Base-by-base conservation (phyloP, 1,140 invertebrate genomes). In the Drosophila lini region DNA sequence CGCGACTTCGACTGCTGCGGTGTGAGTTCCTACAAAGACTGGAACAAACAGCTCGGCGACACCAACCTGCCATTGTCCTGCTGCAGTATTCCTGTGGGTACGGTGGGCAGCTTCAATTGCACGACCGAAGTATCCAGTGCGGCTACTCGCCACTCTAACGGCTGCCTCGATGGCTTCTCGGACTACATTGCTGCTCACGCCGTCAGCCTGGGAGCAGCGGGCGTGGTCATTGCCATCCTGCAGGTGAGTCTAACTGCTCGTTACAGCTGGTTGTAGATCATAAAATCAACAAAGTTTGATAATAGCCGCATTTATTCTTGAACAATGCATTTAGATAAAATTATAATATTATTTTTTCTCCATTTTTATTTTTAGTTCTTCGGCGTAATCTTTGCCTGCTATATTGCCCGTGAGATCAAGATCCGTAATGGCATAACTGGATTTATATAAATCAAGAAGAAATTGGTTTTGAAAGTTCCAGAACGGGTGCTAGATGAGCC, bases 1-100 rank as follows among this genome's bases (percentile, higher is more conserved):
- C 74, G 50, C 3, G 57, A 97, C 95, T 95, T 97, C 55, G 32
- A 94, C 3, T 97, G 97, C 89, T 97, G 96, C 78, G 96, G 97
- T 3, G 94, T 95, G 0, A 60, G 80, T 0, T 93, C 93, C 28
- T 92, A 92, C 11, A 90, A 80, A 0, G 95, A 97, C 64, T 97
- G 96, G 96, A 16, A 2, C 0, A 62, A 0, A 68, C 0, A 41
- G 61, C 0, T 78, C 91, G 1, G 38, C 44, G 0, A 84, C 11
- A 38, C 48, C 0, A 80, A 78, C 0, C 67, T 96, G 9, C 96
- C 96, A 1, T 58, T 94, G 1, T 94, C 94, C 44, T 97, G 96
- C 84, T 97, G 96, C 81, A 10, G 32, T 0, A 76, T 92, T 38
- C 80, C 92, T 0, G 79, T 82, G 42, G 95, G 94, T 3, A 75